Base-by-base conservation (phyloP, 2,888 invertebrate genomes). In the Machimus atricapillus region DNA sequence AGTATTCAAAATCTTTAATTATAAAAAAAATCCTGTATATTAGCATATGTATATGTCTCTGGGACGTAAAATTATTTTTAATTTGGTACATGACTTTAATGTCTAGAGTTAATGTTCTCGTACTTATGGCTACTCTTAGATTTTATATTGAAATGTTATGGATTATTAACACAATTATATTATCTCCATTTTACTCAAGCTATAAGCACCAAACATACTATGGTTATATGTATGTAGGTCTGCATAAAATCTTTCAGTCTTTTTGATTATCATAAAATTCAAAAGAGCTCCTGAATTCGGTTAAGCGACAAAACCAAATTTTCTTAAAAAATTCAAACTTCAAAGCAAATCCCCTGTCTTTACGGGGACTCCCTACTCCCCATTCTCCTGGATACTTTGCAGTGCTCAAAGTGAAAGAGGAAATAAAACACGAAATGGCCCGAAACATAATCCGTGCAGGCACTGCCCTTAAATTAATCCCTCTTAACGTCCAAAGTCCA, bases 391-490 rank as follows among this genome's bases (percentile, higher is more conserved):
- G 66, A 66, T 23, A 66, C 66, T 66, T 66, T 66, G 66, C 27
- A 23, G 23, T 19, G 66, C 12, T 66, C 66, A 66, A 66, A 66
- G 66, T 73, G 83, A 23, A 85, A 85, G 40, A 40, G 74, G 43
- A 85, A 85, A 85, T 85, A 85, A 27, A 74, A 46, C 43, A 85
- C 74, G 31, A 74, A 85, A 85, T 73, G 73, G 85, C 46, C 66
- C 73, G 66, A 85, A 85, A 76, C 43, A 74, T 74, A 85, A 74
- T 76, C 85, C 76, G 73, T 74, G 85, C 85, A 74, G 46, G 34
- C 43, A 46, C 66, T 85, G 76, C 43, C 85, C 85, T 46, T 85
- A 85, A 85, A 85, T 76, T 85, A 85, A 85, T 85, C 85, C 76
- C 76, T 85, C 74, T 85, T 85, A 85, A 85, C 66, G 46, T 74